phyloP scores from a whole-genome alignment of 2,797 vertebrate species.

The Psittacula echo region DNA sequence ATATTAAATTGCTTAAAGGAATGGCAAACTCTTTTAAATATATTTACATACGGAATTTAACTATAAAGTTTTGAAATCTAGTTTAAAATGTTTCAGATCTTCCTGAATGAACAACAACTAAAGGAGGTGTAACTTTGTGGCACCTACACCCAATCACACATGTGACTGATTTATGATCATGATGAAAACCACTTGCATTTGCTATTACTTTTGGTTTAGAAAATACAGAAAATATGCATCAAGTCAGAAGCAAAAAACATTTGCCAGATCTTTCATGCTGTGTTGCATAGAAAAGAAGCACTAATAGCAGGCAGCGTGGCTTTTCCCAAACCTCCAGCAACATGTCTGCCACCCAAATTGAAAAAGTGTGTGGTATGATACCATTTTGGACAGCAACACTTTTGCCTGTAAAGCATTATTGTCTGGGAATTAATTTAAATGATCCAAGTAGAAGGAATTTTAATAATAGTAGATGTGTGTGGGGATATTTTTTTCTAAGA shows the following conservation, averaged over 20 bases:
- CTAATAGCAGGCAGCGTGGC: neutral
- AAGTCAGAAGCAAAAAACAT: constrained; percentile 11
- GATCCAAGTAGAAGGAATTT: neutral
- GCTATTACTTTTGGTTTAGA: constrained; percentile 12
- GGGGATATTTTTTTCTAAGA: neutral
- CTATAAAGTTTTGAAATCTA: neutral
- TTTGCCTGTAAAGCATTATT: constrained; percentile 42
- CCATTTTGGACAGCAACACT: neutral
- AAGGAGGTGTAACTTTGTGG: neutral
- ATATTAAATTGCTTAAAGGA: neutral
- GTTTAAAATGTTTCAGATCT: neutral
- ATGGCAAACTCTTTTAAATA: neutral
- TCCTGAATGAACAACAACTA: neutral
- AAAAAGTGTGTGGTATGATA: constrained; percentile 26
- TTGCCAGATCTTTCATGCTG: neutral
- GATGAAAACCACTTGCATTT: constrained; percentile 29
- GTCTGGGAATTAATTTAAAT: constrained; percentile 39
- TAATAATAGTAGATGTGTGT: neutral
- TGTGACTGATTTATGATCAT: constrained; percentile 13
- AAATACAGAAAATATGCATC: neutral
- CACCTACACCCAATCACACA: neutral
- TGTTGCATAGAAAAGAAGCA: constrained; percentile 18
- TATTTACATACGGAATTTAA: neutral
- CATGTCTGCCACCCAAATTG: neutral
- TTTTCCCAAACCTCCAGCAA: constrained; percentile 33